Percentiles rank a stretch among this genome's conserved stretches.
phyloP scores from a whole-genome alignment of 2,797 vertebrate species.

The Prunella strophiata region DNA sequence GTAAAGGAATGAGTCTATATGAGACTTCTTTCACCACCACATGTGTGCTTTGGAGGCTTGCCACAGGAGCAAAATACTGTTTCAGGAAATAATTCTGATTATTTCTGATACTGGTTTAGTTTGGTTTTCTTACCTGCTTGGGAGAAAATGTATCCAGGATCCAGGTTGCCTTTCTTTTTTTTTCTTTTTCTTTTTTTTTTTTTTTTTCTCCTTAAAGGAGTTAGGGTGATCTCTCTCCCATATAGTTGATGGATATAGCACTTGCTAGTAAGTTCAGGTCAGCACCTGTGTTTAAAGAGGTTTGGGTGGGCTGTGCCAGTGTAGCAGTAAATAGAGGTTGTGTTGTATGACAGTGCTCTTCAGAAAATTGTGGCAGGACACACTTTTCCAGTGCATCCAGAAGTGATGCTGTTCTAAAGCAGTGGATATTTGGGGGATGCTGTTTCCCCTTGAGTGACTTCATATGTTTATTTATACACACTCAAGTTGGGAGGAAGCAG shows the following conservation, averaged over 20 bases:
- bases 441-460: background rate
- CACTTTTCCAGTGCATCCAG: background rate
- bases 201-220: fast-evolving
- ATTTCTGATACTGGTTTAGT: background rate
- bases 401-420: background rate
- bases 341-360: background rate
- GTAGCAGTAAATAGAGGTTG: background rate
- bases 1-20: background rate
- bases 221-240: background rate
- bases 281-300: background rate
- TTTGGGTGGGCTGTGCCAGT: background rate
- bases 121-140: background rate
- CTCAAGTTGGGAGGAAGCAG: background rate
- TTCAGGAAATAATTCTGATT: background rate
- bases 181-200: fast-evolving
- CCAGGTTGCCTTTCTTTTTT: fast-evolving
- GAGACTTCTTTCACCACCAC: background rate
- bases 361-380: background rate
- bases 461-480: background rate
- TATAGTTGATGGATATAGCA: background rate
- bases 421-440: background rate
- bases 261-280: background rate
- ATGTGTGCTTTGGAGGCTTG: background rate
- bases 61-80: background rate
- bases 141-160: background rate